These are phyloP conservation scores for Montipora cactus DNA, from an alignment of 64 coral and sea anemone genomes.

Conservation along the genomic window DNA sequence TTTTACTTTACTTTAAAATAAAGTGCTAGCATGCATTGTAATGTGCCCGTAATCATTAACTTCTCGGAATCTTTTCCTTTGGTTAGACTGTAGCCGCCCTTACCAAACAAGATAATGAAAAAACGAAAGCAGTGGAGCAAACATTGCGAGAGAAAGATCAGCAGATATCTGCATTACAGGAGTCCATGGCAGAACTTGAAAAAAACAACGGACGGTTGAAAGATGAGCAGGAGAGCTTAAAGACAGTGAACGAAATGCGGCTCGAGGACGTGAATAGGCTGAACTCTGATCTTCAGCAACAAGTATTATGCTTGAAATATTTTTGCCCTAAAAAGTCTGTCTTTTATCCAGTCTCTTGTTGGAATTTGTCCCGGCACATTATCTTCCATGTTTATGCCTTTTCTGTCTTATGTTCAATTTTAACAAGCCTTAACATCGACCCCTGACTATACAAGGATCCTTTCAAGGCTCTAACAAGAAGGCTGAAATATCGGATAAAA, in stretches of 20 bases:
- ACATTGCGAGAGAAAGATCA: constrained; percentile 44
- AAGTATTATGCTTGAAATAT: constrained; percentile 20
- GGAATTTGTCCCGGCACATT: no score
- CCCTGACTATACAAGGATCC: no score
- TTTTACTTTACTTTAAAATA: no score
- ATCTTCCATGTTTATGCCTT: no score
- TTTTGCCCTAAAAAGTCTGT: not conserved
- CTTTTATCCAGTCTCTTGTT: no score
- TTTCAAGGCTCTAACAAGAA: no score
- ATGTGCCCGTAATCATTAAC: not conserved
- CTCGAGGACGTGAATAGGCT: constrained; percentile 71
- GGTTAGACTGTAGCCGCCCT: constrained; percentile 30
- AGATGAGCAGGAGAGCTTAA: constrained; percentile 85
- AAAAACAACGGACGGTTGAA: constrained; percentile 67
- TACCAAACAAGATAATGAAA: constrained; percentile 33
- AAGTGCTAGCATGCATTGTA: no score
- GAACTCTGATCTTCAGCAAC: constrained; percentile 47
- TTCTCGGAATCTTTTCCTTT: not conserved
- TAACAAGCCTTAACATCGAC: no score
- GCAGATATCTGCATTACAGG: constrained; percentile 6
- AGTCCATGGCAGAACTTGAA: constrained; percentile 45
- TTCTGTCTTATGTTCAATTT: no score
- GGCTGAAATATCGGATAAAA: no score
- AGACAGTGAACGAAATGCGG: constrained; percentile 74
- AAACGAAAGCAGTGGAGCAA: constrained; percentile 34